These are phyloP conservation scores for Lasioglossum vierecki DNA, from an alignment of 2,888 invertebrate genomes.

Conservation along the genomic window DNA sequence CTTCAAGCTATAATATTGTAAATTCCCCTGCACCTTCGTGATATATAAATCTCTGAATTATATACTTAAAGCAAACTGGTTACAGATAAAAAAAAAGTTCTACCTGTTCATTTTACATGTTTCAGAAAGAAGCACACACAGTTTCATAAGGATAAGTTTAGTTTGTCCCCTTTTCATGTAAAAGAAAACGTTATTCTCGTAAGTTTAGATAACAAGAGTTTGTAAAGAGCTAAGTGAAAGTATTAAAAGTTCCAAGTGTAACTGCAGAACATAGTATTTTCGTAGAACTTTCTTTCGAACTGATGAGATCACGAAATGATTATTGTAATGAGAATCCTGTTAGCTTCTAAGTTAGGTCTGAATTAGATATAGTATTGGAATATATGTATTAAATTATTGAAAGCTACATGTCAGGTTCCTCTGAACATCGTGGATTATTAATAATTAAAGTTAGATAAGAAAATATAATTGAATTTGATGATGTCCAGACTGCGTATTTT, in stretches of 20 bases:
- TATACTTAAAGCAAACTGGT: neutral
- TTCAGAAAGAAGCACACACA: neutral
- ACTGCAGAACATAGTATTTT: neutral
- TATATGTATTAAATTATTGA: too few species aligned
- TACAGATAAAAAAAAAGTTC: neutral
- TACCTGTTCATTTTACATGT: neutral
- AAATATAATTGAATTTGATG: too few species aligned
- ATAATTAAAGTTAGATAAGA: too few species aligned
- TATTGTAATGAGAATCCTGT: neutral
- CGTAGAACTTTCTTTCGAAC: neutral
- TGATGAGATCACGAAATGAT: neutral
- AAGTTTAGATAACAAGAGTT: conserved; percentile 2
- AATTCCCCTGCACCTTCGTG: neutral
- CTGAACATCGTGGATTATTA: too few species aligned
- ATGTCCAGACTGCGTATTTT: too few species aligned
- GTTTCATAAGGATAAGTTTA: neutral
- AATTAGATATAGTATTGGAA: too few species aligned
- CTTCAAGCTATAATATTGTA: neutral
- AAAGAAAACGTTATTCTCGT: neutral
- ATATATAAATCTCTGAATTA: neutral
- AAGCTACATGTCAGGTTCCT: too few species aligned
- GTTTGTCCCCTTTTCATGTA: neutral
- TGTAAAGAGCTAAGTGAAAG: neutral
- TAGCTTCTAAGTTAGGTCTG: neutral
- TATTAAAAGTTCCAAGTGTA: conserved; percentile 1